Evolutionary conservation across 2,888 invertebrate species (phyloP).

Genomic region (Griposia aprilina): DNA sequence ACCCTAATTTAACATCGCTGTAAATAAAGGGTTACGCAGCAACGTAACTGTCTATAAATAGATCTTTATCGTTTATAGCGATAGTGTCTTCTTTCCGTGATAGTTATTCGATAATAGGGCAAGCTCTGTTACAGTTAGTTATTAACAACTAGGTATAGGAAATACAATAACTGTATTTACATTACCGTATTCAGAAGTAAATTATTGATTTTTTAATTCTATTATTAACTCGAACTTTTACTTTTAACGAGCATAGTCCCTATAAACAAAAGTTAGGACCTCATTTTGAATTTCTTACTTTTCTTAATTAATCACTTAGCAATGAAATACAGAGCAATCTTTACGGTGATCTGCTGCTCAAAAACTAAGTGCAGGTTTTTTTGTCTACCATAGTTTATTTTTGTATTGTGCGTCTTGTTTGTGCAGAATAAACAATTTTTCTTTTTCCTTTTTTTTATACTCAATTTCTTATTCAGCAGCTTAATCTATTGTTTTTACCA

Average conservation of each 20-base stretch:
- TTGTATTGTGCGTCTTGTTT: too few species aligned
- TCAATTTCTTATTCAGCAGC: neutral
- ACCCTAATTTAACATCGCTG: slow-evolving; percentile 31
- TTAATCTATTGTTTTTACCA: neutral
- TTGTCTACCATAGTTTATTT: too few species aligned
- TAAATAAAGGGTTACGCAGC: slow-evolving; percentile 34
- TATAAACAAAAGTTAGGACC: neutral
- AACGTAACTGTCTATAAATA: slow-evolving; percentile 26
- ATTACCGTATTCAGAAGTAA: neutral
- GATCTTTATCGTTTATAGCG: neutral
- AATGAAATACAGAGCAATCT: neutral
- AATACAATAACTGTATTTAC: neutral
- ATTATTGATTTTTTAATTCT: too few species aligned
- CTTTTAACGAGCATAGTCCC: neutral
- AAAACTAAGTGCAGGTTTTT: neutral
- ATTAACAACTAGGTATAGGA: neutral
- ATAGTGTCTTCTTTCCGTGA: slow-evolving; percentile 13
- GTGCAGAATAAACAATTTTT: too few species aligned
- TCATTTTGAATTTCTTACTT: neutral
- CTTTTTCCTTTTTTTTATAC: too few species aligned
- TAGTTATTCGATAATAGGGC: neutral
- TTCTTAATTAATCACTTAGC: neutral
- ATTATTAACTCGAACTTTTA: neutral
- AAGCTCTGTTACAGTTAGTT: neutral
- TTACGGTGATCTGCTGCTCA: neutral